These are phyloP conservation scores for Platalea minor DNA, from an alignment of 2,797 vertebrate genomes.

Conservation along the genomic window DNA sequence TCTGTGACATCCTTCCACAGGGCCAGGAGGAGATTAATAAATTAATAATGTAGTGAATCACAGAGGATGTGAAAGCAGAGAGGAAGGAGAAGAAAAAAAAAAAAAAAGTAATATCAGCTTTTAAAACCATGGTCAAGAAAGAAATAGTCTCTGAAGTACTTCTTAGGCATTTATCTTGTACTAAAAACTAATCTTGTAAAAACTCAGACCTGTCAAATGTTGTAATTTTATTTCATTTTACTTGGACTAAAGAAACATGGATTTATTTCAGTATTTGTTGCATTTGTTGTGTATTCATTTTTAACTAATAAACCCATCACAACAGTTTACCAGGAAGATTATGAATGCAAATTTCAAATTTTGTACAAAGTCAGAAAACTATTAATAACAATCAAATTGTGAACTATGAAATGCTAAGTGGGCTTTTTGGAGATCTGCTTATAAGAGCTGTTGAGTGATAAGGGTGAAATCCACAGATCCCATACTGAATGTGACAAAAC, in stretches of 20 bases:
- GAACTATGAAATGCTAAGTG: neutral
- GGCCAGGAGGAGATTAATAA: neutral
- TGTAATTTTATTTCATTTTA: neutral
- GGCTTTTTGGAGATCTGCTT: neutral
- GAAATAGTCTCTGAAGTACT: neutral
- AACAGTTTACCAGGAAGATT: neutral
- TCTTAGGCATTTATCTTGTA: neutral
- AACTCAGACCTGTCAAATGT: neutral
- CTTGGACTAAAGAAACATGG: neutral
- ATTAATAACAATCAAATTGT: too few species aligned
- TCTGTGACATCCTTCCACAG: neutral
- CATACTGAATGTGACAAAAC: neutral
- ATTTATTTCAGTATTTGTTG: neutral
- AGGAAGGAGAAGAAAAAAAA: neutral
- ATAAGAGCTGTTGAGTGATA: neutral
- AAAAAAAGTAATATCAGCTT: neutral
- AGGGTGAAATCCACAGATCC: neutral
- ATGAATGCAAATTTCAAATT: neutral
- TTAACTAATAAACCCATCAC: neutral
- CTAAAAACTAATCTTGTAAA: neutral
- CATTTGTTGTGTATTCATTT: neutral
- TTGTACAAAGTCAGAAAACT: neutral
- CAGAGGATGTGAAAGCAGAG: neutral
- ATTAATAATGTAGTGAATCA: neutral
- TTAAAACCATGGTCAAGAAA: neutral